Conservation (phyloP, 2,113 vertebrate species). For the Mus pahari region DNA sequence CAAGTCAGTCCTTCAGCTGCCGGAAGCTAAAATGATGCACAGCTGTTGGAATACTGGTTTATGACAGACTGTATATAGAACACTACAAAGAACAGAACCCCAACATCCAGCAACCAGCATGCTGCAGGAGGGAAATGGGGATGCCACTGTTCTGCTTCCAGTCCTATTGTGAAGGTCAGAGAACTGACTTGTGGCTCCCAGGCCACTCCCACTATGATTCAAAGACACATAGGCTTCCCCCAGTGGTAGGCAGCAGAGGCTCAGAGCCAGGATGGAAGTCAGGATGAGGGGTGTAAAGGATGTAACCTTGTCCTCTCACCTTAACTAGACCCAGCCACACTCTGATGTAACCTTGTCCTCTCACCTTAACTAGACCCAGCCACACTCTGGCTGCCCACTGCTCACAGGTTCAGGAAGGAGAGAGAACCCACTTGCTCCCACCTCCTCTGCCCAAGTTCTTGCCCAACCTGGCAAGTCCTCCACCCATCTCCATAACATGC, state of each 20-base stretch:
- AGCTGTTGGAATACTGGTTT: neutral
- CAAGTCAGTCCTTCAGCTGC: neutral
- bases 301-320: neutral
- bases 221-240: neutral
- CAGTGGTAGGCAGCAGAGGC: neutral
- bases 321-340: neutral
- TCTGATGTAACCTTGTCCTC: neutral
- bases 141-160: rapidly evolving
- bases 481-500: neutral
- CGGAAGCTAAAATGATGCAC: rapidly evolving
- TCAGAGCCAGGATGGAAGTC: neutral
- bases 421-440: neutral
- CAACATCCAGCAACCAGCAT: neutral
- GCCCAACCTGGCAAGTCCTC: neutral
- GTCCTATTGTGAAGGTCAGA: neutral
- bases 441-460: neutral
- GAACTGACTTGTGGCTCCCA: rapidly evolving
- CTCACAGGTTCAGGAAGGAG: neutral
- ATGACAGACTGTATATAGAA: no score
- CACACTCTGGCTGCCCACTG: neutral
- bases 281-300: neutral
- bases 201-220: neutral
- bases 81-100: neutral
- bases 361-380: neutral
- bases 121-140: rapidly evolving